Percentiles rank a stretch among this genome's conserved stretches.
phyloP scores from a whole-genome alignment of 2,113 vertebrate species.

The Corythaeola cristata region DNA sequence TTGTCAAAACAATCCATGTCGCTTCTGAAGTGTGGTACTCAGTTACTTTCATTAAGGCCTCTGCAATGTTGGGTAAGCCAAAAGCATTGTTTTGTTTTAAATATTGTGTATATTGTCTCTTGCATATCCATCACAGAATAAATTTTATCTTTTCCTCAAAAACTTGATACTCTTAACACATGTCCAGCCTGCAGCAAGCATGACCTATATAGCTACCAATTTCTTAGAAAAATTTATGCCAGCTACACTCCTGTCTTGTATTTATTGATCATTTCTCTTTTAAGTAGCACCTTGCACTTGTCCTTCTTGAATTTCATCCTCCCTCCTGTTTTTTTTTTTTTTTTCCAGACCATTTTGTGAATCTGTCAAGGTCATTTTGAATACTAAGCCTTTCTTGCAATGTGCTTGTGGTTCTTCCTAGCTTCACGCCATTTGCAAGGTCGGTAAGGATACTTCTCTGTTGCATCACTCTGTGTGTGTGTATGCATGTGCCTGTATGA shows the following conservation, averaged over 20 bases:
- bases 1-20: neutral
- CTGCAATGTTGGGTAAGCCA: neutral
- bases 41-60: neutral
- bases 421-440: neutral
- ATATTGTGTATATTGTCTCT: neutral
- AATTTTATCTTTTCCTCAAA: neutral
- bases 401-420: neutral
- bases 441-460: neutral
- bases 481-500: neutral
- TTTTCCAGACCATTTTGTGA: constrained; percentile 21
- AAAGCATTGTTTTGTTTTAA: neutral
- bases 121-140: neutral
- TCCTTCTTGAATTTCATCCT: neutral
- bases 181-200: neutral
- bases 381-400: neutral
- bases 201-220: neutral
- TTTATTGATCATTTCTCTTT: constrained; percentile 15
- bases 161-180: neutral
- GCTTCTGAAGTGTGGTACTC: neutral
- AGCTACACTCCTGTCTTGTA: neutral
- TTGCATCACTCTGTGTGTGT: neutral
- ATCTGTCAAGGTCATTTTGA: neutral
- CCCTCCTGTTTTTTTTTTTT: neutral
- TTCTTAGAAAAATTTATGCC: neutral
- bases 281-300: neutral